Conservation (phyloP, 1,140 invertebrate genomes). For the Drosophila ironensis region DNA sequence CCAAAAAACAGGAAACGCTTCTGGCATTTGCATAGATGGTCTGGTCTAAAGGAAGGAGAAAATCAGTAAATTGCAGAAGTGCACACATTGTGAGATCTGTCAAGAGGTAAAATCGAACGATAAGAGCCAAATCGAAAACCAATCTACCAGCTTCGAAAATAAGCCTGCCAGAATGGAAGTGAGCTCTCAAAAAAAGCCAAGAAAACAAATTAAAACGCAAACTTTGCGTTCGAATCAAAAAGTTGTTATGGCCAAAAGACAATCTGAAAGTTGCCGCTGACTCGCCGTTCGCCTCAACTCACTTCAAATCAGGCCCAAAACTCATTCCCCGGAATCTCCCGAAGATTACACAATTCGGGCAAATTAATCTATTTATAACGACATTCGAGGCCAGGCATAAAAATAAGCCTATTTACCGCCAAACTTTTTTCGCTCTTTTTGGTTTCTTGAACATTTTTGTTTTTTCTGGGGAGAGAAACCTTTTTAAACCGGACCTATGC, state of each 20-base stretch:
- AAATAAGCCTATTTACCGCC: slow-evolving; percentile 60
- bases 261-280: slow-evolving; percentile 53
- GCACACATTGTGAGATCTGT: slow-evolving; percentile 5
- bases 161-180: slow-evolving; percentile 13
- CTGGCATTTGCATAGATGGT: slow-evolving; percentile 49
- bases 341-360: slow-evolving; percentile 70
- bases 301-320: background rate
- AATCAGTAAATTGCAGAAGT: slow-evolving; percentile 31
- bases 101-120: background rate
- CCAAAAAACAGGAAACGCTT: slow-evolving; percentile 26
- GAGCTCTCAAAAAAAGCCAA: background rate
- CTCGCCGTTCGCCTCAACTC: slow-evolving; percentile 1
- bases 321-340: background rate
- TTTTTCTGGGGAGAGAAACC: slow-evolving; percentile 9
- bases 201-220: slow-evolving; percentile 64
- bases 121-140: slow-evolving; percentile 65
- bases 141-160: slow-evolving; percentile 56
- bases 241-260: slow-evolving; percentile 69
- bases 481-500: slow-evolving; percentile 28
- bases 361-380: slow-evolving; percentile 80
- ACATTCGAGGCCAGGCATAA: slow-evolving; percentile 59
- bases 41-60: background rate
- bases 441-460: background rate
- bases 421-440: slow-evolving; percentile 32
- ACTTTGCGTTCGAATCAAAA: slow-evolving; percentile 70